Evolutionary conservation across 2,113 vertebrate genomes (phyloP).

Genomic region (Vulpes vulpes): DNA sequence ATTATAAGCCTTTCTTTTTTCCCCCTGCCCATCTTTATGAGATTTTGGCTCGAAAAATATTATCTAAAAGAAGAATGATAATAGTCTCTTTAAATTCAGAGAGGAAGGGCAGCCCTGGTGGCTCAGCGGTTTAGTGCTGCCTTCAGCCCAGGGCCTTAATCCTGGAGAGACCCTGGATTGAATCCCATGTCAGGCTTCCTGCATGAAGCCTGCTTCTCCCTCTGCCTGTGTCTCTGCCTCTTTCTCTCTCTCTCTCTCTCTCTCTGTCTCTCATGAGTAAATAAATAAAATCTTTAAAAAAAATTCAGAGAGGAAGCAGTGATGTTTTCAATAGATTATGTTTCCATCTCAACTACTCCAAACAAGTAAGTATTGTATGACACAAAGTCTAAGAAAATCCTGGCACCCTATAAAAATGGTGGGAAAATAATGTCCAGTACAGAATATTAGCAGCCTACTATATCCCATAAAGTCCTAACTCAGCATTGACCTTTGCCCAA

Average conservation of each 20-base stretch:
- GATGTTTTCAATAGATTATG: constrained; percentile 62
- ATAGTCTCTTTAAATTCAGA: constrained; percentile 55
- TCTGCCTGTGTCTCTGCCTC: too few species aligned
- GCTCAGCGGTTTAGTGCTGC: too few species aligned
- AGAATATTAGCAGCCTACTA: constrained; percentile 37
- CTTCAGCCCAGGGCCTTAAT: too few species aligned
- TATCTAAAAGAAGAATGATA: constrained; percentile 40
- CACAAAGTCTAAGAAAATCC: constrained; percentile 57
- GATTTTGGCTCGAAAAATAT: constrained; percentile 7
- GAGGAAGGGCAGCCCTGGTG: too few species aligned
- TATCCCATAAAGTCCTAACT: constrained; percentile 9
- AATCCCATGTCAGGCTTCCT: too few species aligned
- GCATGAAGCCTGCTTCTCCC: too few species aligned
- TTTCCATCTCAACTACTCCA: constrained; percentile 64
- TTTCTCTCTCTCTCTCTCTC: too few species aligned
- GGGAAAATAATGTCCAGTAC: constrained; percentile 37
- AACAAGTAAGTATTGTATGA: constrained; percentile 71
- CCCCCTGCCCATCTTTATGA: not conserved
- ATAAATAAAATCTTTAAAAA: too few species aligned
- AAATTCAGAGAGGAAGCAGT: constrained; percentile 18
- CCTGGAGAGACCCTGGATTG: too few species aligned
- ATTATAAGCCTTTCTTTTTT: constrained; percentile 39
- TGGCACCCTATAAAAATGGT: constrained; percentile 20
- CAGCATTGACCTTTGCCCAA: constrained; percentile 18
- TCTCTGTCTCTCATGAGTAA: too few species aligned